Base-by-base conservation (phyloP, 2,797 vertebrate species). In the Nyctibius grandis region DNA sequence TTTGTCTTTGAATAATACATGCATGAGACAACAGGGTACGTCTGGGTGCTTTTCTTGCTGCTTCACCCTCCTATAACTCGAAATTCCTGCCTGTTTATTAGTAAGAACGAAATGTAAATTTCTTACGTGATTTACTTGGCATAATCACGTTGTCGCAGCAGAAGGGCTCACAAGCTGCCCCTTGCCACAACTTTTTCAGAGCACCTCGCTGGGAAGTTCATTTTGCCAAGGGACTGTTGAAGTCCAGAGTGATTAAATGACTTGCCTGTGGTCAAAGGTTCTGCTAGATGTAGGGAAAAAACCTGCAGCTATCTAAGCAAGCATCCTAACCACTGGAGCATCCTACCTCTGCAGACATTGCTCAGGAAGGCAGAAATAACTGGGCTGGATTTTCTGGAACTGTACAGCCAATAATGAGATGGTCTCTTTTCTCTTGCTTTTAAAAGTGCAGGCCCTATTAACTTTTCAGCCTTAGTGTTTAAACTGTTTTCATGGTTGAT, bases 31-130 rank as follows among this genome's bases (percentile, higher is more conserved):
- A n/a, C 70, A 76, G 29, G 65, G 31, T 54, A 92, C 0, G 53
- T 83, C 82, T 40, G 67, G 73, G 56, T 59, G 79, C 70, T 84
- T 78, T 86, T 89, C 82, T 38, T 86, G 74, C 80, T 90, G 82
- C 82, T 95, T 96, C 91, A 76, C 56, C 88, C 61, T 73, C 78
- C 65, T 48, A 3, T 21, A 93, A 91, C 91, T 53, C 50, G 95
- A 88, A 91, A 67, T 60, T 96, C 95, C 94, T 88, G 92, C 72
- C 85, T 76, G 44, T 69, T 95, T 63, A 34, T 93, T 93, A 94
- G 59, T 63, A 95, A 93, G 78, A 69, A 73, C 2, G 28, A 85
- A 68, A 68, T 8, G 40, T 28, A 60, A 38, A 57, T 54, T 75
- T 83, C 57, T 42, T 9, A 26, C 0, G 1, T 79, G 67, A 15